Conservation (phyloP, 2,797 vertebrate genomes). For the Adelosebastes latens region DNA sequence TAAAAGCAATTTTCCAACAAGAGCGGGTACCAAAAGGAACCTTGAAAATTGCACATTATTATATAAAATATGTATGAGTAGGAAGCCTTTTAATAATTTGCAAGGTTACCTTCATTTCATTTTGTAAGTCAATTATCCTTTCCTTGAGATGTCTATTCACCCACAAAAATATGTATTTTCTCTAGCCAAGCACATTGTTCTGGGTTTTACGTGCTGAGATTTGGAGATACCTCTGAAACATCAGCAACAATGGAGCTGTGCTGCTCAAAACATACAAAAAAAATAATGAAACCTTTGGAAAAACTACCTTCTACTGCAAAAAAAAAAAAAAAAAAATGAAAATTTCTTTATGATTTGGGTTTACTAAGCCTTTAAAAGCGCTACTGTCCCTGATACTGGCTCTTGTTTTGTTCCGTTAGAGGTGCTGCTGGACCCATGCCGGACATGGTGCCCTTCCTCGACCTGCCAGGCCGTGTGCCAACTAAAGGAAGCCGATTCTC, state of each 20-base stretch:
- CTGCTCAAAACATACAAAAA: neutral
- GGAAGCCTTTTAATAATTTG: neutral
- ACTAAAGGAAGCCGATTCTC: conserved; percentile 89
- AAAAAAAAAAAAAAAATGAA: neutral
- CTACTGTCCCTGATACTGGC: neutral
- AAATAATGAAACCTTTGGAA: neutral
- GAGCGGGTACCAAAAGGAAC: neutral
- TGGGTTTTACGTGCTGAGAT: neutral
- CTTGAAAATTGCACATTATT: neutral
- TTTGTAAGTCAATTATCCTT: neutral
- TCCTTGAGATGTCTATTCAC: neutral
- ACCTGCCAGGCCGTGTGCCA: conserved; percentile 97
- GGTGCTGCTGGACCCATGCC: conserved; percentile 96
- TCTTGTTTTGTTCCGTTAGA: conserved; percentile 76
- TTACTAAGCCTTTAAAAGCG: neutral
- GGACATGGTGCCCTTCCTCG: conserved; percentile 97
- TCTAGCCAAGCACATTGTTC: neutral
- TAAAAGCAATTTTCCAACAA: neutral
- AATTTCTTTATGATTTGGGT: neutral
- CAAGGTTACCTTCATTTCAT: neutral
- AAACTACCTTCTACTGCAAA: neutral
- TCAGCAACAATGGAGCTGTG: neutral
- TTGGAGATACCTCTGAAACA: neutral
- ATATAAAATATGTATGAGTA: neutral
- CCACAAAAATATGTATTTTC: neutral